Conservation (phyloP, 2,113 vertebrate species). For the Brachypteracias leptosomus region DNA sequence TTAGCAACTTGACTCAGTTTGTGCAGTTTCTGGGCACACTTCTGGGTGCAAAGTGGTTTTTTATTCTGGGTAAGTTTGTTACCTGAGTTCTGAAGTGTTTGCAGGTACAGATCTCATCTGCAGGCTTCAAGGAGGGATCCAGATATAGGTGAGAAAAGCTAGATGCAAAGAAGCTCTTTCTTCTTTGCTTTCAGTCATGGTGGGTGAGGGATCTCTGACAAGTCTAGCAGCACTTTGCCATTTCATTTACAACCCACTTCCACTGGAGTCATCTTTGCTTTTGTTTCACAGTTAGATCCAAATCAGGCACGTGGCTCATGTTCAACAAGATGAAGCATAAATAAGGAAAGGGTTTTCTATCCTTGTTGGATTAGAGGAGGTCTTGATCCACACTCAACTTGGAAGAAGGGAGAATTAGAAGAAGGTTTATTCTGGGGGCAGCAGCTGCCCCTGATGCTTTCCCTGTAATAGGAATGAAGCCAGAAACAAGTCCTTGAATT, state of each 20-base stretch:
- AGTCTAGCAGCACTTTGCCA: neutral
- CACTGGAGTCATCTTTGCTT: neutral
- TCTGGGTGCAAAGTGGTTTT: neutral
- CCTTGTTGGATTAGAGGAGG: neutral
- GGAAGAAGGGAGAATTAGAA: neutral
- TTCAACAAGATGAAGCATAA: neutral
- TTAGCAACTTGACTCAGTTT: neutral
- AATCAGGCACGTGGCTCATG: neutral
- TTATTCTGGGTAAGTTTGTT: neutral
- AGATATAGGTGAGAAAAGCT: neutral
- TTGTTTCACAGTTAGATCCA: neutral
- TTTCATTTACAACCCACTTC: neutral
- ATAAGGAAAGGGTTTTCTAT: neutral
- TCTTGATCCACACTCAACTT: neutral
- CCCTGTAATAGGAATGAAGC: neutral
- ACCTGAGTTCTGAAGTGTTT: neutral
- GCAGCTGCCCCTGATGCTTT: neutral
- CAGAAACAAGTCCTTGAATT: neutral
- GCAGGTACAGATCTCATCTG: neutral
- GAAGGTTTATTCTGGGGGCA: neutral
- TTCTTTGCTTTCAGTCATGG: neutral
- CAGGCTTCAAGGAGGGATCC: neutral
- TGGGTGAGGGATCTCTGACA: neutral
- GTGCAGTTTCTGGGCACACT: neutral
- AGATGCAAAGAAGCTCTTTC: neutral